Evolutionary conservation across 2,113 vertebrate genomes (phyloP), one percentile per base, ranked within the genome.

Genomic region (Lophochroa leadbeateri): DNA sequence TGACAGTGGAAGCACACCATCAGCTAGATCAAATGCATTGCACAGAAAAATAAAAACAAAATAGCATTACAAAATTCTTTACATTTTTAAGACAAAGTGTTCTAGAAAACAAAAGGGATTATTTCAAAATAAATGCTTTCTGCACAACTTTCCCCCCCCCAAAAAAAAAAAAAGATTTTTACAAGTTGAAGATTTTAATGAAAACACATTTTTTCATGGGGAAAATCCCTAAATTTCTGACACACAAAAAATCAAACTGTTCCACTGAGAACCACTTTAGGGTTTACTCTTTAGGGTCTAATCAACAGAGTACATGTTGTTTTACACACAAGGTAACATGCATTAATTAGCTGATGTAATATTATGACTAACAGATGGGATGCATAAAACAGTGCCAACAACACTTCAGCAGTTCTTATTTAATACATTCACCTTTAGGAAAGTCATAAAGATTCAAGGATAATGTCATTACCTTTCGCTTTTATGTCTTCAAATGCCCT

Each of bases 371-470:
- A 86, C 95, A 97, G 96, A 96, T 95, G 95, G 88, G 80, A 89
- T 92, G 53, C 86, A 93, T 87, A 85, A 93, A 95, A 72, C 77
- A 63, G 72, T 92, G 90, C 74, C 86, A 96, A 82, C 71, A 96
- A 92, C 86, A 96, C 58, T 96, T 96, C 90, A 94, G 88, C 69
- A 68, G 74, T 81, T 96, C 88, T 96, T 97, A 94, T 83, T 96
- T 94, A 94, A 96, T 81, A 88, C 49, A 50, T 87, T 95, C 90
- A 96, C 92, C 95, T 97, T 94, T 94, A 86, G 91, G 61, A 94
- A 94, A 85, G 83, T 89, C 90, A 92, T 76, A 86, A 95, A 90
- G 69, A 96, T 68, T 94, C 92, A 97, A 95, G 86, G 91, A 89
- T 94, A 97, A 91, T 96, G 86, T 71, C 77, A 53, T 75, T 89